phyloP scores from a whole-genome alignment of 2,888 invertebrate species.

The Agrochola lychnidis region DNA sequence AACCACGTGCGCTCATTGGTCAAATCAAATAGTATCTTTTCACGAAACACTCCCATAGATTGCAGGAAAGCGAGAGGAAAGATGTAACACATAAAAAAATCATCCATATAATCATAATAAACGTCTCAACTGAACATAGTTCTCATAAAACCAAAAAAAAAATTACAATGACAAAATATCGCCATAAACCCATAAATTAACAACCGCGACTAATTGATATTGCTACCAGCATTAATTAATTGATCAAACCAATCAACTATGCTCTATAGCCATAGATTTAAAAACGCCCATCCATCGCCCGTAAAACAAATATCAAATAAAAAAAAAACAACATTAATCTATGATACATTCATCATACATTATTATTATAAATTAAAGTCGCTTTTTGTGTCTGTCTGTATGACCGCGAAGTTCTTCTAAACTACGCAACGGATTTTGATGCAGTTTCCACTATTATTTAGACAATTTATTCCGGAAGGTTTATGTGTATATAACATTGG shows the following conservation, averaged over 20 bases:
- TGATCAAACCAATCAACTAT: constrained; percentile 41
- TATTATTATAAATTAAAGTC: neutral
- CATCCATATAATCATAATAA: neutral
- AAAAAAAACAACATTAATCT: constrained; percentile 63
- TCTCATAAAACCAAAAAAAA: neutral
- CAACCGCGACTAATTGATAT: constrained; percentile 40
- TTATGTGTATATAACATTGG: neutral
- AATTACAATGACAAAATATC: constrained; percentile 8
- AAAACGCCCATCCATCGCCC: constrained; percentile 29
- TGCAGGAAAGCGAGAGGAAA: too few species aligned
- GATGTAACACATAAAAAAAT: too few species aligned
- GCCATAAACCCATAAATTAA: constrained; percentile 16
- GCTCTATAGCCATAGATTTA: constrained; percentile 1
- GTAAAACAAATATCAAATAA: constrained; percentile 61
- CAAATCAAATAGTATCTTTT: too few species aligned
- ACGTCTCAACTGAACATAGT: neutral
- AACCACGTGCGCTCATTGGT: too few species aligned
- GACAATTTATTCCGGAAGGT: neutral
- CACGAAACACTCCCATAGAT: too few species aligned
- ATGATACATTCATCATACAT: neutral
- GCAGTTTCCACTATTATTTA: neutral
- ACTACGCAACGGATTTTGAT: neutral
- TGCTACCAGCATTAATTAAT: constrained; percentile 48
- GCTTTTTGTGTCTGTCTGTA: neutral
- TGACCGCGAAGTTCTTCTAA: neutral